phyloP scores from a whole-genome alignment of 2,113 vertebrate genomes.

The Bagarius yarrelli region DNA sequence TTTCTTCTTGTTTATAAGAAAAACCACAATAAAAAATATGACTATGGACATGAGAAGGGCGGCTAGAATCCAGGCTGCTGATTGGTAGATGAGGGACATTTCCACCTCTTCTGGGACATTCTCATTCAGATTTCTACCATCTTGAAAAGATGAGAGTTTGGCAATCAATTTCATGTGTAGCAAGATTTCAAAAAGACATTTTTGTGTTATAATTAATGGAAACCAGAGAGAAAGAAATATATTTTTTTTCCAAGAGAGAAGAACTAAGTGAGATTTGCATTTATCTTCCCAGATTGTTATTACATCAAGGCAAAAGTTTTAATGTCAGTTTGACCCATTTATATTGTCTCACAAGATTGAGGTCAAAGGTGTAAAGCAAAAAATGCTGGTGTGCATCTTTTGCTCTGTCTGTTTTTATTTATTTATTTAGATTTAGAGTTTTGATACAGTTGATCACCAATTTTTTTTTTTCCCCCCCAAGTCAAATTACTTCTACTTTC shows the following conservation, averaged over 20 bases:
- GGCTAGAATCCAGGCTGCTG: constrained; percentile 77
- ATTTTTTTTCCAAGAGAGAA: background rate
- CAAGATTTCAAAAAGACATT: constrained; percentile 1
- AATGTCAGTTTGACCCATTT: background rate
- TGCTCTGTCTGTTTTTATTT: background rate
- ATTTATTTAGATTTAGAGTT: no score
- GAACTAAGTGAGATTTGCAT: no score
- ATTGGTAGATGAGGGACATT: constrained; percentile 76
- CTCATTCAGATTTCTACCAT: constrained; percentile 52
- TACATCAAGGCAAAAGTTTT: background rate
- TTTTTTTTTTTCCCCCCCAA: no score
- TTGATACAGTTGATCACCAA: no score
- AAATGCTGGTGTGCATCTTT: background rate
- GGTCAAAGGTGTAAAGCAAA: background rate
- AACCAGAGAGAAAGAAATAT: background rate
- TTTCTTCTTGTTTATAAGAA: constrained; percentile 77
- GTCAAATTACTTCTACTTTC: no score
- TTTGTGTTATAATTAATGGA: constrained; percentile 28
- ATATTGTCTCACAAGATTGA: background rate
- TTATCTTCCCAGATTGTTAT: no score
- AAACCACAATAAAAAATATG: constrained; percentile 69
- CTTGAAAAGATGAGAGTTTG: constrained; percentile 49
- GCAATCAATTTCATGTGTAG: background rate
- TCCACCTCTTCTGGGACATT: constrained; percentile 66
- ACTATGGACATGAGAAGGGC: constrained; percentile 74